Base-by-base conservation (phyloP, 2,113 vertebrate genomes). In the Periophthalmus modestus region DNA sequence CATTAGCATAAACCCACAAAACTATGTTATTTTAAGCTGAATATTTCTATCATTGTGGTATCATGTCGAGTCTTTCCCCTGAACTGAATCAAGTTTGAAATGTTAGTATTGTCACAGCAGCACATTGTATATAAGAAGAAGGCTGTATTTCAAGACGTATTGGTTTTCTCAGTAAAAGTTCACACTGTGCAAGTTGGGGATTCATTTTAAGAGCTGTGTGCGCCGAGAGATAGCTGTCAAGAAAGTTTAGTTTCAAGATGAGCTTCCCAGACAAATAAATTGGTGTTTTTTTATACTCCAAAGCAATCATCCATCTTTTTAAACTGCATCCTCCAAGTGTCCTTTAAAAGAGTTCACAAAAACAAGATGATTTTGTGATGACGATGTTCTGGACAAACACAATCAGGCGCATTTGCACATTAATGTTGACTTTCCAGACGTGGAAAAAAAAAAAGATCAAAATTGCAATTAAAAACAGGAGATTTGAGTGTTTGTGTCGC, bases 141-240 rank as follows among this genome's bases (percentile, higher is more conserved):
- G 4, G n/a, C 6, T 55, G 7, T 55, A n/a, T 7, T 55, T n/a
- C 2, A 65, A 81, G 73, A 66, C 62, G 75, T 70, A 75, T 84
- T 77, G 77, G 72, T 76, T 85, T 84, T 75, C 33, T 69, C 62
- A 21, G 73, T 23, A 19, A 79, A 68, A 62, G 73, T 58, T 81
- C 68, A 46, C n/a, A 69, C 69, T 57, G 67, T 14, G 74, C 81
- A 71, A 82, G 65, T 81, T 68, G 75, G 68, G 24, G 2, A 81
- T 74, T 78, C 52, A 50, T 77, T 74, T 73, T 36, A 83, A 66
- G 33, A 68, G 67, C 50, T 36, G 15, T 23, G 14, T 85, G 70
- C 81, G 70, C 12, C 21, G 66, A 74, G 82, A 71, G 66, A 23
- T 16, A 33, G 0, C 39, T 76, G 80, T 72, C 55, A 67, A 46